phyloP scores from a whole-genome alignment of 2,113 vertebrate genomes.

The Cinclus cinclus region DNA sequence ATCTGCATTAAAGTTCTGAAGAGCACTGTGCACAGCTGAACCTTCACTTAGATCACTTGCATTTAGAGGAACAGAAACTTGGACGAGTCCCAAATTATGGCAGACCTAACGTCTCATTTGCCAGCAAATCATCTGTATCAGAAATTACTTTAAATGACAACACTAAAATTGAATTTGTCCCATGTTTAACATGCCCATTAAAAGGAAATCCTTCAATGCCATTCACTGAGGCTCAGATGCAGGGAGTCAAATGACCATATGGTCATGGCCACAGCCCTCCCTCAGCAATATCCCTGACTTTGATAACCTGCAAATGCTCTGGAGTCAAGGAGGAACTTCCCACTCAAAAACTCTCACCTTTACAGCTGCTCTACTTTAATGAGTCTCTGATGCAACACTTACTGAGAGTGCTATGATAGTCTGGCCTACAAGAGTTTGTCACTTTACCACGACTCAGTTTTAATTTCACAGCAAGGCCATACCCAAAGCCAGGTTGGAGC shows the following conservation, averaged over 20 bases:
- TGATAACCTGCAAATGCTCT: neutral
- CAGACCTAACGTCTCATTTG: neutral
- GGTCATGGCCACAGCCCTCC: neutral
- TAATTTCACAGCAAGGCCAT: neutral
- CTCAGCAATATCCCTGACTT: neutral
- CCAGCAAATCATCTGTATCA: slow-evolving; percentile 11
- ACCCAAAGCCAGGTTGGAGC: neutral
- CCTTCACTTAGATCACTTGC: neutral
- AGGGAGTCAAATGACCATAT: neutral
- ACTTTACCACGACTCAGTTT: neutral
- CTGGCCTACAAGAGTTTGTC: neutral
- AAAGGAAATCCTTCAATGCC: slow-evolving; percentile 16
- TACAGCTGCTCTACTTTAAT: neutral
- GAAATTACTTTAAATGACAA: slow-evolving; percentile 21
- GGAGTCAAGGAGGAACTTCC: neutral
- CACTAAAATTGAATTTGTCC: slow-evolving; percentile 10
- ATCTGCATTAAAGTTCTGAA: neutral
- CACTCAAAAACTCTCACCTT: neutral
- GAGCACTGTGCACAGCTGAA: neutral
- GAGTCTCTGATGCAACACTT: neutral
- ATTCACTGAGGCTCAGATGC: neutral
- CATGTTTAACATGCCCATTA: slow-evolving; percentile 13
- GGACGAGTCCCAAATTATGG: neutral
- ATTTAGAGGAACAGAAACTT: neutral
- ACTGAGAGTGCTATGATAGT: neutral